phyloP scores from a whole-genome alignment of 2,113 vertebrate genomes.

The Amazona vittata region DNA sequence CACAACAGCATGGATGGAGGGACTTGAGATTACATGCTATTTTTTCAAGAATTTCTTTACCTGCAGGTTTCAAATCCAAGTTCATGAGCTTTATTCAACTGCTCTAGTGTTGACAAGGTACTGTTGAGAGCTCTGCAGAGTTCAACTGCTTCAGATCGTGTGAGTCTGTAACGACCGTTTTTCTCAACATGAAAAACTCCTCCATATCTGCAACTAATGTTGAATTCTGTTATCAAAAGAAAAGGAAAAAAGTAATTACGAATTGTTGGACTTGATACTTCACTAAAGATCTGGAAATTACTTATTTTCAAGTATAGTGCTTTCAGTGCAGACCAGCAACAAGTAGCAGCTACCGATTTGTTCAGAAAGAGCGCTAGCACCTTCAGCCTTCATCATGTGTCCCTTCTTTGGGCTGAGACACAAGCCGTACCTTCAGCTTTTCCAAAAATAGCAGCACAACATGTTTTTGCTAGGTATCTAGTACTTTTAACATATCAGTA shows the following conservation, averaged over 20 bases:
- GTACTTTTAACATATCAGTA: neutral
- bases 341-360: neutral
- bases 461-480: neutral
- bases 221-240: conserved; percentile 65
- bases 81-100: conserved; percentile 70
- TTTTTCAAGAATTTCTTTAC: conserved; percentile 61
- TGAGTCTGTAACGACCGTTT: conserved; percentile 80
- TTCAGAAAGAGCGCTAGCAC: neutral
- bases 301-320: neutral
- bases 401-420: neutral
- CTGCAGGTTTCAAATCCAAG: conserved; percentile 88
- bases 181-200: conserved; percentile 90
- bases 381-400: neutral
- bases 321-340: neutral
- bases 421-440: neutral
- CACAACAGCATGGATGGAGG: neutral
- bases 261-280: neutral
- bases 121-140: conserved; percentile 78
- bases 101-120: conserved; percentile 75
- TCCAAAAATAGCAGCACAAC: neutral
- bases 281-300: neutral
- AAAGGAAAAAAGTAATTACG: neutral
- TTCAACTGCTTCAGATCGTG: conserved; percentile 58
- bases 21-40: neutral
- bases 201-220: conserved; percentile 79